Evolutionary conservation across 2,888 invertebrate genomes (phyloP).

Genomic region (Trachelus tabidus): DNA sequence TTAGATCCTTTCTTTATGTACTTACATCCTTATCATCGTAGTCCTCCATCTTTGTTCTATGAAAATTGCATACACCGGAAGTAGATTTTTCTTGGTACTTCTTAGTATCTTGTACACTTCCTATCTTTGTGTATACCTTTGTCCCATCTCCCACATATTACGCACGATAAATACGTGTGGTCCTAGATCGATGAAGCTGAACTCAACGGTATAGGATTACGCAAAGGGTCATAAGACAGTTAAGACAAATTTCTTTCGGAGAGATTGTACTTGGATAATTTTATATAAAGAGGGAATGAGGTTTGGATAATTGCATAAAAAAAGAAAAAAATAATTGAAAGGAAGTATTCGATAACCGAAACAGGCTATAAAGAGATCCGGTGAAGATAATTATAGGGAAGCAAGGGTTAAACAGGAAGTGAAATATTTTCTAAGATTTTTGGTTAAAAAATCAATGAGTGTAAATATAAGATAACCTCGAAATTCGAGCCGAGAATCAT

Average conservation of each 20-base stretch:
- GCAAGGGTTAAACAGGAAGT: too few relatives aligned
- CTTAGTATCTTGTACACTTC: background rate
- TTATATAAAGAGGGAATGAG: background rate
- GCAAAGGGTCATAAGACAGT: background rate
- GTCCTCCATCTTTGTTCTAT: background rate
- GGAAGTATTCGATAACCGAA: background rate
- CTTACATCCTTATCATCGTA: background rate
- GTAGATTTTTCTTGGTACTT: background rate
- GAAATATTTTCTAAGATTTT: too few relatives aligned
- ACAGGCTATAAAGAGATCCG: background rate
- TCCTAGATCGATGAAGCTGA: background rate
- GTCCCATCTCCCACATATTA: background rate
- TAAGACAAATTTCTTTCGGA: background rate
- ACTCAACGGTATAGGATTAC: background rate
- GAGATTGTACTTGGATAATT: background rate
- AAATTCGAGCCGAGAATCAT: too few relatives aligned
- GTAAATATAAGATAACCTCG: too few relatives aligned
- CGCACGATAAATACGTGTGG: background rate
- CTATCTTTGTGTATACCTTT: background rate
- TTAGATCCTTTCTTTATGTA: background rate
- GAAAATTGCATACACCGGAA: background rate
- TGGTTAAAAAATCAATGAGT: too few relatives aligned
- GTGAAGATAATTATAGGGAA: too few relatives aligned
- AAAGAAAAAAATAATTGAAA: background rate
- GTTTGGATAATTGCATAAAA: background rate